phyloP scores from a whole-genome alignment of 2,797 vertebrate genomes.

The Choloepus didactylus region DNA sequence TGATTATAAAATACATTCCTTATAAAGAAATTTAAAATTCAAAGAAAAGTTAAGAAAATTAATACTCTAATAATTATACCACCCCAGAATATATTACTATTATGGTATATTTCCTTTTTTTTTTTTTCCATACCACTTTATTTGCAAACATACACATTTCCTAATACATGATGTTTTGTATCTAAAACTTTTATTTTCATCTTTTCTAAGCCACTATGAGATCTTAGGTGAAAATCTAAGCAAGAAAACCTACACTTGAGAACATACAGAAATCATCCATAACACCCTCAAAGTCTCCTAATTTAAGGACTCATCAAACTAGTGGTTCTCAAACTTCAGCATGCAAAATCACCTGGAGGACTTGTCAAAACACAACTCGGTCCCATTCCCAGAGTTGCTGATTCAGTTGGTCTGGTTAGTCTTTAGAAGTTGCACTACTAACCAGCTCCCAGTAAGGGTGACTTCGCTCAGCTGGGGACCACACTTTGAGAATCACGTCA shows the following conservation, averaged over 20 bases:
- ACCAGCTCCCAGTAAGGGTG: background rate
- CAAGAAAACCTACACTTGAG: background rate
- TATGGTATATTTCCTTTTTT: background rate
- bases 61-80: background rate
- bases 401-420: background rate
- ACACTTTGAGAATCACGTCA: background rate
- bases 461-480: background rate
- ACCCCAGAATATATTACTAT: background rate
- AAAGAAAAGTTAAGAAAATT: conserved; percentile 39
- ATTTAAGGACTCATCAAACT: background rate
- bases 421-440: background rate
- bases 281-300: background rate
- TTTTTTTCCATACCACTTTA: background rate
- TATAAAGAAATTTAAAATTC: conserved; percentile 34
- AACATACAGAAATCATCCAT: background rate
- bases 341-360: background rate
- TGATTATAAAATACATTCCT: conserved; percentile 27
- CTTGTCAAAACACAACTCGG: background rate
- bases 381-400: background rate
- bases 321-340: background rate
- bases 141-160: background rate
- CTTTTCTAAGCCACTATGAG: background rate
- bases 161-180: background rate
- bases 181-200: background rate
- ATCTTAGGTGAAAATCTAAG: background rate